Percentiles rank a stretch among this genome's conserved stretches.
phyloP scores from a whole-genome alignment of 2,888 invertebrate species.

The Enchytraeus crypticus region DNA sequence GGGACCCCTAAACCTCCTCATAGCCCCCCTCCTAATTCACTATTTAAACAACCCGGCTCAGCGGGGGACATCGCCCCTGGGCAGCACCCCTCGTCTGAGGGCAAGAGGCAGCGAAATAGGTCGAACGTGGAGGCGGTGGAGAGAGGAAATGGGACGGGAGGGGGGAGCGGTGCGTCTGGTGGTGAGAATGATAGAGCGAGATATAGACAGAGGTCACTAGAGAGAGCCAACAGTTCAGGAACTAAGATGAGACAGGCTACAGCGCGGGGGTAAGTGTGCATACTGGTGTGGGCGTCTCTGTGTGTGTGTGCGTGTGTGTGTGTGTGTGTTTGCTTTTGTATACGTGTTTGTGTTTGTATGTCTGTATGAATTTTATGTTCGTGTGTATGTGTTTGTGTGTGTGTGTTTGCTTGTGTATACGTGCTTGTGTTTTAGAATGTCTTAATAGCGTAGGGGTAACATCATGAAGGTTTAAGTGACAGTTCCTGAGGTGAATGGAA shows the following conservation, averaged over 20 bases:
- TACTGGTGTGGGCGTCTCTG: no score
- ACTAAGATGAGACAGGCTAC: no score
- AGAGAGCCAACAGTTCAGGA: constrained; percentile 37
- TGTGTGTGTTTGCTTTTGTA: not conserved
- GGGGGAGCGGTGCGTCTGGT: not conserved
- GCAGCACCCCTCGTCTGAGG: constrained; percentile 53
- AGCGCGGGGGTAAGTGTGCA: no score
- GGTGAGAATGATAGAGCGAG: constrained; percentile 18
- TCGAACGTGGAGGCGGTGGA: constrained; percentile 53
- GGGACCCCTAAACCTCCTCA: constrained; percentile 56
- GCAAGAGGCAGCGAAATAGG: constrained; percentile 53
- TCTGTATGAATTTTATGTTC: no score
- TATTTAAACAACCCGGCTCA: constrained; percentile 39
- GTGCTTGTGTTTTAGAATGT: no score
- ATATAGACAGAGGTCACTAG: constrained; percentile 38
- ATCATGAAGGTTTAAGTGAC: no score
- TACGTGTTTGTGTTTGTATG: not conserved
- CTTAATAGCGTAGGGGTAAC: no score
- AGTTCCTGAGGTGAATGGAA: no score
- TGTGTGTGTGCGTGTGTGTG: no score
- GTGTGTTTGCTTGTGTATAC: no score
- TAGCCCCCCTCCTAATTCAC: constrained; percentile 31
- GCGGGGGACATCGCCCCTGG: constrained; percentile 49
- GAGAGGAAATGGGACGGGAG: not conserved
- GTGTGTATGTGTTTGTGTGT: no score